Base-by-base conservation (phyloP, 2,888 invertebrate species). In the Plagiodera versicolora region DNA sequence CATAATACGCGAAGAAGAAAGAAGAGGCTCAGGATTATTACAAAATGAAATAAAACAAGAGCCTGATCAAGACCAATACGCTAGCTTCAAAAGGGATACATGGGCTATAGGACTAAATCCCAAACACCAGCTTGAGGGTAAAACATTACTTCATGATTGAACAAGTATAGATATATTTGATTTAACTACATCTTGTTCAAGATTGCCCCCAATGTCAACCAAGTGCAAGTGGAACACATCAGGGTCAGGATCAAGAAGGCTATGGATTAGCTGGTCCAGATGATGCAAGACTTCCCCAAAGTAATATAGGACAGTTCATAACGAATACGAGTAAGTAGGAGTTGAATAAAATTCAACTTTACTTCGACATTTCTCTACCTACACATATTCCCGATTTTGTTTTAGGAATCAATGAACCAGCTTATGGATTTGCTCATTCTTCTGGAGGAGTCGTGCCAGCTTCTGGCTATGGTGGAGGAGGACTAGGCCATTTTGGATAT, bases 1-100 rank as follows among this genome's bases (percentile, higher is more conserved):
- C 65, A 51, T 69, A 16, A 73, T 75, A 53, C 62, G 61, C 8
- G 72, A 74, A 58, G 73, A 75, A 45, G 58, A 47, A 11, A 58
- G 55, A 16, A 58, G 61, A 47, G 61, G 54, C 8, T 47, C 61
- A 1, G 58, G 51, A 30, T 20, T 39, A 10, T 1, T 17, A 2
- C 2, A 16, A 44, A 35, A 16, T 28, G 8, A 54, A 1, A 52
- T n/a, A n/a, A n/a, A n/a, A n/a, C n/a, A 39, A 39, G 28, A 28
- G 28, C 2, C 28, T 30, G 58, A 61, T 44, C 51, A 54, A 48
- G 10, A n/a, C 1, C 51, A 28, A 39, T 28, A 17, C 14, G 28
- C 19, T 1, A 52, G 18, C 8, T 30, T 58, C 16, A n/a, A 51
- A 47, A 44, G 57, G 45, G 49, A 57, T 39, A 14, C 47, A 16